Evolutionary conservation across 2,113 vertebrate species (phyloP).

Genomic region (Thryonomys swinderianus): DNA sequence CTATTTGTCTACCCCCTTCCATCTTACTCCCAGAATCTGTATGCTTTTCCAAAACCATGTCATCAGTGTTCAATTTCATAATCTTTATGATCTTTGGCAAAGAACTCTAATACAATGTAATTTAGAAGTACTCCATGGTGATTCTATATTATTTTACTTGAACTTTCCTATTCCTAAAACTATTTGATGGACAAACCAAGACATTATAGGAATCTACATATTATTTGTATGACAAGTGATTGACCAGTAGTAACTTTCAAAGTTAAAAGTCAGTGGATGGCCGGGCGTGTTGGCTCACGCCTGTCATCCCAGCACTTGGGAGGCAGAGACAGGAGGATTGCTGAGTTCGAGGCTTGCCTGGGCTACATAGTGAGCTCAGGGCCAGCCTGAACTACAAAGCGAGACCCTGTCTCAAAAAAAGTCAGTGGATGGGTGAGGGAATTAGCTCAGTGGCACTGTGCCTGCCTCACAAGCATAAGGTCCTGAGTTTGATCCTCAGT

Average conservation of each 20-base stretch:
- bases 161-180: neutral
- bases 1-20: neutral
- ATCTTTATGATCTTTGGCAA: neutral
- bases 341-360: too few relatives aligned
- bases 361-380: too few relatives aligned
- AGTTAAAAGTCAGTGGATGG: neutral
- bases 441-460: too few relatives aligned
- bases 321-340: too few relatives aligned
- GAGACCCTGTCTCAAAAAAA: too few relatives aligned
- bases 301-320: too few relatives aligned
- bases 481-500: too few relatives aligned
- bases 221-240: neutral
- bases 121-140: neutral
- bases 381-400: too few relatives aligned
- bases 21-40: neutral
- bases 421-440: too few relatives aligned
- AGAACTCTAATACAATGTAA: neutral
- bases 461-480: too few relatives aligned
- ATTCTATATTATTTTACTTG: neutral
- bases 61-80: neutral
- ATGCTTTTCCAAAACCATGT: neutral
- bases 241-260: slow-evolving; percentile 31
- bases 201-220: neutral
- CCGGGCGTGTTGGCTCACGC: too few relatives aligned
- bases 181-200: neutral